phyloP scores from a whole-genome alignment of 2,113 vertebrate genomes.

The Pterocles burchelli region DNA sequence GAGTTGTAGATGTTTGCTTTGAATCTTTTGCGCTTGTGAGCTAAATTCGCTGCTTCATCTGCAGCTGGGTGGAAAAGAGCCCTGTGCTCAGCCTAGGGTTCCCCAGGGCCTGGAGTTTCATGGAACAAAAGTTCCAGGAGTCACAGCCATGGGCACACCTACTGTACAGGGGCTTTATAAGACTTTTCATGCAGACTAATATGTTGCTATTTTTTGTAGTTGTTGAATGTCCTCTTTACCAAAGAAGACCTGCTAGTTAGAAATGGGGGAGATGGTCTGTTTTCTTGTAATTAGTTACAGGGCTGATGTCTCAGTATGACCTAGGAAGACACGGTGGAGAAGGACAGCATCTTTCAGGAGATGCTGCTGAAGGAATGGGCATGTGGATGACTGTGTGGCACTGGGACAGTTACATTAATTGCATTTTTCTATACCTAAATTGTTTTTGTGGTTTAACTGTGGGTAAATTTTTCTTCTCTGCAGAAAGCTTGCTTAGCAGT shows the following conservation, averaged over 20 bases:
- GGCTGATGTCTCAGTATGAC: not conserved
- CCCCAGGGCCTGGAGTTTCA: not conserved
- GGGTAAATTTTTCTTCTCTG: not conserved
- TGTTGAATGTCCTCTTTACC: not conserved
- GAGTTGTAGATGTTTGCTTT: not conserved
- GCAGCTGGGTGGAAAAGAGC: not conserved
- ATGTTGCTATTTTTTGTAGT: not conserved
- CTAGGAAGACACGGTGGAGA: too few relatives aligned
- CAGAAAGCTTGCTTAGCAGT: not conserved
- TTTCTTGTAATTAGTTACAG: not conserved
- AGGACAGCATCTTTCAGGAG: not conserved
- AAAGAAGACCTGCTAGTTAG: not conserved
- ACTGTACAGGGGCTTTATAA: not conserved
- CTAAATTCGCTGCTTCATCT: not conserved
- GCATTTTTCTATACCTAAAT: not conserved
- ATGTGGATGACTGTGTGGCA: not conserved
- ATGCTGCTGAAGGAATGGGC: not conserved
- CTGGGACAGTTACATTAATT: not conserved
- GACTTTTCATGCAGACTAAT: not conserved
- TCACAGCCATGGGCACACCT: fast-evolving
- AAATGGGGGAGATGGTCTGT: not conserved
- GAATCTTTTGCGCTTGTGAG: not conserved
- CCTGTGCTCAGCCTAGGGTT: not conserved
- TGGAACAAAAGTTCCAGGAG: not conserved
- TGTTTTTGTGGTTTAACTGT: not conserved